Evolutionary conservation across 2,113 vertebrate genomes (phyloP).

Genomic region (Erpornis zantholeuca): DNA sequence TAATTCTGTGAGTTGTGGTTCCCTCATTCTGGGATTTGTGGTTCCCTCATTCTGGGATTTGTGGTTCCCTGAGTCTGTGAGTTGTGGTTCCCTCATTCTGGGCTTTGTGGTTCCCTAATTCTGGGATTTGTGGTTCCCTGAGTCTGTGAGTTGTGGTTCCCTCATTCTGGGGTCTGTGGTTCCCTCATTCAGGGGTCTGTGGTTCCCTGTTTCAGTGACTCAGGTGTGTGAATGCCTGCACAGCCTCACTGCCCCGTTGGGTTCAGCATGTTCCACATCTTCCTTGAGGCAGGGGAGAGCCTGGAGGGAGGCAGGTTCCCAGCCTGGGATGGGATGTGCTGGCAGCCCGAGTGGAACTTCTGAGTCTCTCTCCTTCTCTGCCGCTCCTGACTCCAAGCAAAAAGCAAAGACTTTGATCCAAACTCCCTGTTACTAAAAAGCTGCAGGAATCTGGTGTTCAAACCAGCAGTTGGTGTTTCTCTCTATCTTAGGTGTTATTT

Average conservation of each 20-base stretch:
- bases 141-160: neutral
- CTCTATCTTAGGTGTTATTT: neutral
- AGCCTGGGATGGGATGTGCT: neutral
- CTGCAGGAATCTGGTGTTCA: neutral
- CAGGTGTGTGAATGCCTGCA: neutral
- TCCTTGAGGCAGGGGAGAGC: neutral
- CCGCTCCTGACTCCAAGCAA: neutral
- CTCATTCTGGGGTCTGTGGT: neutral
- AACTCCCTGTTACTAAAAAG: neutral
- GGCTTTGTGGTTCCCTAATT: too few species aligned
- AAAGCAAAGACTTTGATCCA: accelerated
- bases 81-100: neutral
- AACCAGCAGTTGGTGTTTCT: neutral
- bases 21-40: neutral
- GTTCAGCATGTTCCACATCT: accelerated
- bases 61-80: neutral
- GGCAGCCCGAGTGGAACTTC: accelerated
- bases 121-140: too few species aligned
- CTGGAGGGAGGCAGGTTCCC: neutral
- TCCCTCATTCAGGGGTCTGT: neutral
- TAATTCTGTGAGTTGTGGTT: neutral
- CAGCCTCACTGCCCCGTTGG: accelerated
- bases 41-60: neutral
- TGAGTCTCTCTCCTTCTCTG: accelerated
- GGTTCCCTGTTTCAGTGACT: neutral